Conservation (phyloP, 1,140 invertebrate species). For the Calephelis virginiensis region DNA sequence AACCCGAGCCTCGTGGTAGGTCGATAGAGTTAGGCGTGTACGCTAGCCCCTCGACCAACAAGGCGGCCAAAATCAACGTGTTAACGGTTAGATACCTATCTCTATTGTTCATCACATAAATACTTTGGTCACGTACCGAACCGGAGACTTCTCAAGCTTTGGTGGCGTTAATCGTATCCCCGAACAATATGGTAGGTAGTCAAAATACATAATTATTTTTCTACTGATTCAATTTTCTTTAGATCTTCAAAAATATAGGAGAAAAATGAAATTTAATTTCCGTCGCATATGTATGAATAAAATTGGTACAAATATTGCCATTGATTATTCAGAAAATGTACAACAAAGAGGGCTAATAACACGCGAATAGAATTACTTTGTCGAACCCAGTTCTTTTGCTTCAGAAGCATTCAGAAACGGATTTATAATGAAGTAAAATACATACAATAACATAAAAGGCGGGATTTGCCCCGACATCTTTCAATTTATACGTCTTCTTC, state of each 20-base stretch:
- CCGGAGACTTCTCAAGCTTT: too few relatives aligned
- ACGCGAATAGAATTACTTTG: conserved; percentile 5
- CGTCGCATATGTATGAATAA: background rate
- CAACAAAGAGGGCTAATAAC: conserved; percentile 5
- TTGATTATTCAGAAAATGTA: conserved; percentile 11
- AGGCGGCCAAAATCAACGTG: too few relatives aligned
- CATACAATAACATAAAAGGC: conserved; percentile 1
- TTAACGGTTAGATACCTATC: too few relatives aligned
- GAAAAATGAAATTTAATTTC: conserved; percentile 1
- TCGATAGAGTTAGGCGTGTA: too few relatives aligned
- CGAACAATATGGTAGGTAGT: too few relatives aligned
- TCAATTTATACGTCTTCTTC: background rate
- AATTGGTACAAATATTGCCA: conserved; percentile 7
- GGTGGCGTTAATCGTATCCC: too few relatives aligned
- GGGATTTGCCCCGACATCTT: background rate
- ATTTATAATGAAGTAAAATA: conserved; percentile 10
- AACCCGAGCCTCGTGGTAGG: too few relatives aligned
- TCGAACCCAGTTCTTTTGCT: conserved; percentile 10
- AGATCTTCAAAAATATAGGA: background rate
- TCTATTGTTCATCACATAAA: too few relatives aligned
- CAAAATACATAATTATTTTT: background rate
- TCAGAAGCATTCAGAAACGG: background rate
- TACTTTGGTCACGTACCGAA: too few relatives aligned
- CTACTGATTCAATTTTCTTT: background rate
- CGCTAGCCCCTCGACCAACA: too few relatives aligned